Conservation (phyloP, 2,113 vertebrate genomes). For the Oceanodroma tethys region DNA sequence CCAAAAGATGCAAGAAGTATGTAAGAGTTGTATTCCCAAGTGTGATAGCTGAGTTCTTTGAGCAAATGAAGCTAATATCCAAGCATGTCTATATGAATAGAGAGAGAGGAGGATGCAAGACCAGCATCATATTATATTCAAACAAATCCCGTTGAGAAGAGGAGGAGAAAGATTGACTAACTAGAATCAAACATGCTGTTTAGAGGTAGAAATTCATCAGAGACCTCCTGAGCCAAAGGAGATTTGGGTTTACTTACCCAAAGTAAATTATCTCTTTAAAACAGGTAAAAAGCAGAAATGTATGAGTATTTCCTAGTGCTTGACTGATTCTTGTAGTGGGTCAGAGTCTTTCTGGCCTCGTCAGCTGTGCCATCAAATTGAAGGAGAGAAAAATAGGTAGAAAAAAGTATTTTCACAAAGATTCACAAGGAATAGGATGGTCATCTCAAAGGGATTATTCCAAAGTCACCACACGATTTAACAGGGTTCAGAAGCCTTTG, state of each 20-base stretch:
- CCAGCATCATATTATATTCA: neutral
- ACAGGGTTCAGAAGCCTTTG: neutral
- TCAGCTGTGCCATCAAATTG: neutral
- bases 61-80: neutral
- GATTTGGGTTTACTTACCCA: too few species aligned
- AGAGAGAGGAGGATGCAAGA: neutral
- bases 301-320: neutral
- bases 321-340: neutral
- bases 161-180: neutral
- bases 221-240: neutral
- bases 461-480: neutral
- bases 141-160: neutral
- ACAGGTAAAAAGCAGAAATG: neutral
- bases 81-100: neutral
- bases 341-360: neutral
- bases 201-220: neutral
- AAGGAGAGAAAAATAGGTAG: neutral
- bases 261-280: neutral
- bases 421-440: neutral
- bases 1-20: neutral
- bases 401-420: neutral
- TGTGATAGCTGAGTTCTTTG: neutral
- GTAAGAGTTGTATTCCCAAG: neutral
- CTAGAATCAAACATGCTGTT: neutral
- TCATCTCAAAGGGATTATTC: neutral